Base-by-base conservation (phyloP, 2,113 vertebrate species). In the Trichomycterus rosablanca region DNA sequence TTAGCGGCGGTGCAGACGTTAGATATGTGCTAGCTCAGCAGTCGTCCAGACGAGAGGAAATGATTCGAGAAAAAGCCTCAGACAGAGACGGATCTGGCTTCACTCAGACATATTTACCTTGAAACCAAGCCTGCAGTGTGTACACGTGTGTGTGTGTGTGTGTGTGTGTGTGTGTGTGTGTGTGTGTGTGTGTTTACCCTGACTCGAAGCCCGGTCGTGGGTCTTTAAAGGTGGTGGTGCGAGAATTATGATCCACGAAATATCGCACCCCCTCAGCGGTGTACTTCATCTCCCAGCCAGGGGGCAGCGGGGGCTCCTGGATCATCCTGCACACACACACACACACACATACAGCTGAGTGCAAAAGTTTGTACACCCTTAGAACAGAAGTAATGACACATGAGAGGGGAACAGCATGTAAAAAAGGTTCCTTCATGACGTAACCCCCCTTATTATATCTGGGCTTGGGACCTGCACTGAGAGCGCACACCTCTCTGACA, bases 251-350 rank as follows among this genome's bases (percentile, higher is more conserved):
- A 80, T 99, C 96, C 80, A 99, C 95, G 1, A 99, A 99, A 83
- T 99, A 99, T 50, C 93, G 88, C 63, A 98, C 94, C 1, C 94
- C 93, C 83, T 99, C 96, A 0, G 89, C 91, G 2, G 96, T 99
- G 80, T 97, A 98, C 75, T 97, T 98, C 96, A 97, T 97, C 87
- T 99, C 95, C 96, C 95, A 99, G 67, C 96, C 95, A 0, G 94
- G 93, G 1, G 94, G 95, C 81, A 99, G 78, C 0, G 95, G 93
- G 14, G 93, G 91, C 76, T 98, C 96, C 87, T 97, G 95, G 83
- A 97, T 94, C 95, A 98, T 96, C 83, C 95, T 98, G 83, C 40
- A 64, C 15, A 20, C 10, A 23, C 34, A 43, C 11, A 32, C 24
- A 32, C 22, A 18, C 22, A 23, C 53, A 18, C 53, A 28, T n/a